Evolutionary conservation across 2,888 invertebrate genomes (phyloP).

Genomic region (Coenonympha glycerion): DNA sequence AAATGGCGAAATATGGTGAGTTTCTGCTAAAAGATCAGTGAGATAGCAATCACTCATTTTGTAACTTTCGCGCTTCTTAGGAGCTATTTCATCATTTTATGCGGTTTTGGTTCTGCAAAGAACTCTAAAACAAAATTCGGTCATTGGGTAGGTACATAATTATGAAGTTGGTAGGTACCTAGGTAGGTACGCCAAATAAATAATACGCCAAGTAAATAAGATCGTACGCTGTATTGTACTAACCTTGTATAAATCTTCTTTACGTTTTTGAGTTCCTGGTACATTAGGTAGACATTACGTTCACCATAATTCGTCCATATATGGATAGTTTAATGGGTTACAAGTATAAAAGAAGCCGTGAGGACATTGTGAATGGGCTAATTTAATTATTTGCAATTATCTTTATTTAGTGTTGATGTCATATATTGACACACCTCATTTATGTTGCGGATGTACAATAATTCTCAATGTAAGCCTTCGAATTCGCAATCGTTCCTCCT

Average conservation of each 20-base stretch:
- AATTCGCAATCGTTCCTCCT: too few species aligned
- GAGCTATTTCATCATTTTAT: too few species aligned
- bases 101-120: too few species aligned
- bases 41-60: too few species aligned
- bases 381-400: constrained; percentile 6
- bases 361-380: constrained; percentile 2
- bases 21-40: neutral
- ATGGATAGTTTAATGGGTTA: neutral
- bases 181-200: too few species aligned
- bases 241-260: too few species aligned
- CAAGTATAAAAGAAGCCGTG: neutral
- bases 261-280: constrained; percentile 13
- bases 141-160: too few species aligned
- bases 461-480: neutral
- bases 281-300: constrained; percentile 12
- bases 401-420: constrained; percentile 1
- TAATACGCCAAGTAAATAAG: too few species aligned
- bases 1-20: neutral
- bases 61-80: too few species aligned
- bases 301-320: constrained; percentile 5
- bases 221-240: too few species aligned
- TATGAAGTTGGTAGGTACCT: too few species aligned
- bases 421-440: neutral
- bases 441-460: neutral
- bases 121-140: too few species aligned